Conservation (phyloP, 2,888 invertebrate genomes). For the Leptopilina syphax region DNA sequence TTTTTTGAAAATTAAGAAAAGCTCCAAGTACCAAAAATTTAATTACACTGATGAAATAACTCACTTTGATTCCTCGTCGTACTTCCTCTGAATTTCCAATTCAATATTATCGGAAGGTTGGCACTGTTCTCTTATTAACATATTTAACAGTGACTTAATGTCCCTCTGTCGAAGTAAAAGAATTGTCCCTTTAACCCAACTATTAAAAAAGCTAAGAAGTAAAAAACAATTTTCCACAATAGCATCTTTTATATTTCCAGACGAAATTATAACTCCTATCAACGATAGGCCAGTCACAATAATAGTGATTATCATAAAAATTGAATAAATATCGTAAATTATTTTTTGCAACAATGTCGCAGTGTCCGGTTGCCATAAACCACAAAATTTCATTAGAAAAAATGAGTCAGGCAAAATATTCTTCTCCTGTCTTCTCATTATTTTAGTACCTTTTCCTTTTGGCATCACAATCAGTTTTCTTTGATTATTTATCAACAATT, state of each 20-base stretch:
- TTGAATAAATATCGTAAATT: not conserved
- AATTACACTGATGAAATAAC: too few relatives aligned
- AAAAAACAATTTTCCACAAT: slow-evolving; percentile 4
- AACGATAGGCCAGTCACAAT: not conserved
- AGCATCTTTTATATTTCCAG: not conserved
- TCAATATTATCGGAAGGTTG: not conserved
- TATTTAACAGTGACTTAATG: not conserved
- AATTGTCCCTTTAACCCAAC: not conserved
- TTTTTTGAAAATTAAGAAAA: too few relatives aligned
- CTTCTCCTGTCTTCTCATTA: not conserved
- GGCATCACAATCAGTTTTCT: not conserved
- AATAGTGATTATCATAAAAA: not conserved
- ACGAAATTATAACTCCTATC: not conserved
- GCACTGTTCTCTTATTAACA: not conserved
- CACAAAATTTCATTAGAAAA: slow-evolving; percentile 13
- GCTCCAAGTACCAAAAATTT: too few relatives aligned
- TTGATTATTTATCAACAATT: too few relatives aligned
- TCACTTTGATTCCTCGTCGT: too few relatives aligned
- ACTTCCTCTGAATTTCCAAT: too few relatives aligned
- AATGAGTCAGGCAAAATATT: slow-evolving; percentile 1
- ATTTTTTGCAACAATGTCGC: not conserved
- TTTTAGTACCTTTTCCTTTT: not conserved
- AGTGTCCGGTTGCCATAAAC: not conserved
- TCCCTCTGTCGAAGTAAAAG: not conserved
- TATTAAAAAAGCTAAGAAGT: not conserved